Conservation (phyloP, 2,797 vertebrate species). For the Lepidocolaptes lacrymiger region DNA sequence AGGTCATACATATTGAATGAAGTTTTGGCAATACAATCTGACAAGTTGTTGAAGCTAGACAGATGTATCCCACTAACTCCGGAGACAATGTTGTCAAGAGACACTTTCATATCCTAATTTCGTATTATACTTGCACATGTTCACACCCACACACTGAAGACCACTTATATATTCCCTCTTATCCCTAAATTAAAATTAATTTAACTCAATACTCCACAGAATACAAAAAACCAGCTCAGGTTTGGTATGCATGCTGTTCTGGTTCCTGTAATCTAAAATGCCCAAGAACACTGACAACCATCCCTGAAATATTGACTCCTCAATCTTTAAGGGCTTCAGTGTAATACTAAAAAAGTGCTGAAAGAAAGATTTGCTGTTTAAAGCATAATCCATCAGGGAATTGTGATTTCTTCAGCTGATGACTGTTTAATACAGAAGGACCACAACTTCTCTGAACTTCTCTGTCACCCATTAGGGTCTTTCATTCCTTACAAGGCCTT, state of each 20-base stretch:
- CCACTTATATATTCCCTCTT: slow-evolving; percentile 16
- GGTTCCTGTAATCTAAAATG: background rate
- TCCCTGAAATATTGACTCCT: background rate
- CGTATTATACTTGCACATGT: background rate
- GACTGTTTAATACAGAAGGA: background rate
- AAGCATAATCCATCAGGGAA: background rate
- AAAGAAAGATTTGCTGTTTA: background rate
- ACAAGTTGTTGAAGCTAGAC: slow-evolving; percentile 63
- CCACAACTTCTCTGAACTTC: background rate
- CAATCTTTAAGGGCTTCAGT: background rate
- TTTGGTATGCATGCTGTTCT: background rate
- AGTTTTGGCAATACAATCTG: slow-evolving; percentile 55
- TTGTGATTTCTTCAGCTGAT: background rate
- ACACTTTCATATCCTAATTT: slow-evolving; percentile 34
- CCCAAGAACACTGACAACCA: background rate
- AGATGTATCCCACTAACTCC: slow-evolving; percentile 58
- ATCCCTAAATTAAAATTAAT: slow-evolving; percentile 3
- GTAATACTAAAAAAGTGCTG: background rate
- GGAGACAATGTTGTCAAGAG: slow-evolving; percentile 58
- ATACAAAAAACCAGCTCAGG: background rate
- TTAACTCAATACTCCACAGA: background rate
- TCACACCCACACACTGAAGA: slow-evolving; percentile 39
- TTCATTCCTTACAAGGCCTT: background rate
- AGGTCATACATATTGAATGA: slow-evolving; percentile 21
- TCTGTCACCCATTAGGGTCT: background rate